Conservation (phyloP, 1,140 invertebrate genomes). For the Solenopsis invicta region DNA sequence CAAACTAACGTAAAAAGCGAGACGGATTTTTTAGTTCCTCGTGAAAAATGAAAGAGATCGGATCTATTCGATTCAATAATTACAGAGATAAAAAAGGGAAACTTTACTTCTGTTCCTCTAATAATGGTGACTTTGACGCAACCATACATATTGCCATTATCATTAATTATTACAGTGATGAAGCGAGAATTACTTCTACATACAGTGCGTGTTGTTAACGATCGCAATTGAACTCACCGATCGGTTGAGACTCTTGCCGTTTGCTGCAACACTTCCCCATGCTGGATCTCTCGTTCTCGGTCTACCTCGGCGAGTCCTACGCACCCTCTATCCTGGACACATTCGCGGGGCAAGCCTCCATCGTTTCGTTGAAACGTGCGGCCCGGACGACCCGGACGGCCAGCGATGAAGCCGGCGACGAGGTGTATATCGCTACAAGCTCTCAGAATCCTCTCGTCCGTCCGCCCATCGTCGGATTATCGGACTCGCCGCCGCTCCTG, state of each 20-base stretch:
- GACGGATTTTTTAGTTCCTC: slow-evolving; percentile 24
- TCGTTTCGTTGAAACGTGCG: slow-evolving; percentile 69
- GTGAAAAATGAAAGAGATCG: neutral
- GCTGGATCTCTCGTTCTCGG: slow-evolving; percentile 81
- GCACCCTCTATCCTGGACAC: slow-evolving; percentile 63
- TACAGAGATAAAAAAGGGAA: neutral
- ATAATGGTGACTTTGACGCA: slow-evolving; percentile 1
- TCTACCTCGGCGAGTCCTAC: slow-evolving; percentile 62
- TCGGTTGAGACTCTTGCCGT: slow-evolving; percentile 90
- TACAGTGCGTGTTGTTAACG: neutral
- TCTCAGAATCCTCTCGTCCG: slow-evolving; percentile 62
- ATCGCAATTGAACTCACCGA: slow-evolving; percentile 78
- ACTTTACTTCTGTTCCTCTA: slow-evolving; percentile 5
- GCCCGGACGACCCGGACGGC: neutral
- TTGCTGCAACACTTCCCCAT: slow-evolving; percentile 92
- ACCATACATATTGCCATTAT: neutral
- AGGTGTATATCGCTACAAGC: slow-evolving; percentile 49
- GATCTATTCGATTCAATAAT: slow-evolving; percentile 2
- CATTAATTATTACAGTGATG: slow-evolving; percentile 25
- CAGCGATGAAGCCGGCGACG: slow-evolving; percentile 4
- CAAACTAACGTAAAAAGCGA: neutral
- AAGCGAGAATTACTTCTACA: slow-evolving; percentile 22
- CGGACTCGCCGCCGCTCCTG: slow-evolving; percentile 58
- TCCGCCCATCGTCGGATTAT: slow-evolving; percentile 74
- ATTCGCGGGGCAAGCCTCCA: slow-evolving; percentile 79